Evolutionary conservation across 2,113 vertebrate species (phyloP).

Genomic region (Psettodes erumei): DNA sequence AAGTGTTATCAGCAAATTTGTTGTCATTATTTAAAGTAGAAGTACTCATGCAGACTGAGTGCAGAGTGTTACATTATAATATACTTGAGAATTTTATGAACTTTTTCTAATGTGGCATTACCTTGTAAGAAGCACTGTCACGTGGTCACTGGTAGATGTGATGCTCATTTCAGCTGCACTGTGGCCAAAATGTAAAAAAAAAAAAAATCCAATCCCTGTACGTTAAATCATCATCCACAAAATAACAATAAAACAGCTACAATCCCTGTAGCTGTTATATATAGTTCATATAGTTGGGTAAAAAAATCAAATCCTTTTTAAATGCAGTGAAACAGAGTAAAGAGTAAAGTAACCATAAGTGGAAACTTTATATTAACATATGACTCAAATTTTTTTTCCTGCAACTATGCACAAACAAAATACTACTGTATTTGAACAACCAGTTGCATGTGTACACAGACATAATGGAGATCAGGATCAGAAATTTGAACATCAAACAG

Average conservation of each 20-base stretch:
- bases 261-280: not conserved
- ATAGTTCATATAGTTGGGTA: not conserved
- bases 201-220: too few species aligned
- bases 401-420: slow-evolving; percentile 26
- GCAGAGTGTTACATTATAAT: not conserved
- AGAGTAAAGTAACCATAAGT: not conserved
- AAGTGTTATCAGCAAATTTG: not conserved
- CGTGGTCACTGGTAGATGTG: not conserved
- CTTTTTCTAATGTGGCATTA: not conserved
- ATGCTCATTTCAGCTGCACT: not conserved
- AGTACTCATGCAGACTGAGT: too few species aligned
- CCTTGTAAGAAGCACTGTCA: not conserved
- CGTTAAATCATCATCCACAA: not conserved
- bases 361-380: not conserved
- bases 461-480: slow-evolving; percentile 46
- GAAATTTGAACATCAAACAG: slow-evolving; percentile 50
- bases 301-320: slow-evolving; percentile 5
- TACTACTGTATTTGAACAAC: slow-evolving; percentile 26
- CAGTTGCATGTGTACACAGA: slow-evolving; percentile 26
- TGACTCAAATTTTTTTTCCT: not conserved
- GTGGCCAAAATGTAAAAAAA: too few species aligned
- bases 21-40: too few species aligned
- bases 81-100: too few species aligned
- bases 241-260: too few species aligned
- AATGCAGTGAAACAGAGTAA: not conserved